Evolutionary conservation across 1,140 invertebrate genomes (phyloP), one percentile per base, ranked within the genome.

Genomic region (Drosophila repleta): DNA sequence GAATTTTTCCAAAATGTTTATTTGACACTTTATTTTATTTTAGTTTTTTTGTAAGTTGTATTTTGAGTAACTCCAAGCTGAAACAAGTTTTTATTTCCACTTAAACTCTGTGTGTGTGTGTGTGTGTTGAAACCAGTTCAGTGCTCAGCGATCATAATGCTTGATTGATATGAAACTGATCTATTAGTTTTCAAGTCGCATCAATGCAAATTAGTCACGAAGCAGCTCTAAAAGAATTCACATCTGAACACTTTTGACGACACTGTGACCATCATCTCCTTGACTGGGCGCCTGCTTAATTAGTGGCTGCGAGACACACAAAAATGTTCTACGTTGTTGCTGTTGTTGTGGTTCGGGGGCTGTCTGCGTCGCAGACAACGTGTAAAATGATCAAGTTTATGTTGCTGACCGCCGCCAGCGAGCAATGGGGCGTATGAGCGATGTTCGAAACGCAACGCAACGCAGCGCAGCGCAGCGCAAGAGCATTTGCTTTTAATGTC

Each of bases 111-210:
- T 63, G 52, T 24, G 15, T 21, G 32, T 46, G 68, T 39, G 61
- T 75, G 53, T 41, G 48, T 70, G 41, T 46, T 24, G 20, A 79
- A 83, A 77, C 79, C 79, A 83, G 79, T 83, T 78, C 63, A 72
- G 57, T 41, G 37, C 41, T 57, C 51, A 81, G 43, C 49, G 63
- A 58, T 48, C 64, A 60, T 73, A 73, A 76, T 83, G 67, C 61
- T 60, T 79, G 79, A 83, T 83, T 78, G 79, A 83, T 83, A 82
- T 71, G 75, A 83, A 83, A 83, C 79, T 83, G 79, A 83, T 83
- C 75, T 83, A 83, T 83, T 83, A 79, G 67, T 75, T 69, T 77
- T 82, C 45, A 53, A 74, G 62, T 35, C 75, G 71, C 66, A 65
- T 68, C 60, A 74, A 82, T 77, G 79, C 79, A 80, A 78, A 83